Conservation (phyloP, 1,140 invertebrate genomes). For the Brachionus plicatilis region DNA sequence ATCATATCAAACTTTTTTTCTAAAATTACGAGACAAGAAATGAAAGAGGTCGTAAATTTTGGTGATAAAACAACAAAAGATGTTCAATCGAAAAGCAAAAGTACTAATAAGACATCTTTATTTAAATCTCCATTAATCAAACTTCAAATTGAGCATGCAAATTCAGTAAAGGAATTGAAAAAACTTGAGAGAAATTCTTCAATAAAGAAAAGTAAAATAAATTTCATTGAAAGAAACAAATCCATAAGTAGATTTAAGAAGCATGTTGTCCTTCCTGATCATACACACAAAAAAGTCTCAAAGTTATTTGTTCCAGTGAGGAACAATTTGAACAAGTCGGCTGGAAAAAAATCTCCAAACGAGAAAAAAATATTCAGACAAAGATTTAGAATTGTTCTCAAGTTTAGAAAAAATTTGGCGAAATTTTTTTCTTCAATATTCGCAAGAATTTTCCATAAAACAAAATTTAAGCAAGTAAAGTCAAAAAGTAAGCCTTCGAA, state of each 20-base stretch:
- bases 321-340: background rate
- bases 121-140: background rate
- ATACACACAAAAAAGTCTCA: background rate
- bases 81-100: background rate
- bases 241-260: background rate
- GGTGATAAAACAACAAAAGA: background rate
- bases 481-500: background rate
- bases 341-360: background rate
- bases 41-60: background rate
- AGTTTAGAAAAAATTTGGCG: background rate
- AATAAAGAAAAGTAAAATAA: background rate
- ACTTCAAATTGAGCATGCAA: background rate
- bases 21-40: background rate
- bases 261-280: background rate
- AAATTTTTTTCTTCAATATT: background rate
- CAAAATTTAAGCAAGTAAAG: background rate
- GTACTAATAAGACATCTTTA: background rate
- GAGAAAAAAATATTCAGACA: background rate
- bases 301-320: background rate
- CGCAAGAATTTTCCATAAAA: background rate
- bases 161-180: background rate
- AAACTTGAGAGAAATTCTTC: background rate
- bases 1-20: background rate
- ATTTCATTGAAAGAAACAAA: background rate
- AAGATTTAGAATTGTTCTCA: background rate